These are phyloP conservation scores for Oophaga pumilio DNA, from an alignment of 2,113 vertebrate species.

Conservation along the genomic window DNA sequence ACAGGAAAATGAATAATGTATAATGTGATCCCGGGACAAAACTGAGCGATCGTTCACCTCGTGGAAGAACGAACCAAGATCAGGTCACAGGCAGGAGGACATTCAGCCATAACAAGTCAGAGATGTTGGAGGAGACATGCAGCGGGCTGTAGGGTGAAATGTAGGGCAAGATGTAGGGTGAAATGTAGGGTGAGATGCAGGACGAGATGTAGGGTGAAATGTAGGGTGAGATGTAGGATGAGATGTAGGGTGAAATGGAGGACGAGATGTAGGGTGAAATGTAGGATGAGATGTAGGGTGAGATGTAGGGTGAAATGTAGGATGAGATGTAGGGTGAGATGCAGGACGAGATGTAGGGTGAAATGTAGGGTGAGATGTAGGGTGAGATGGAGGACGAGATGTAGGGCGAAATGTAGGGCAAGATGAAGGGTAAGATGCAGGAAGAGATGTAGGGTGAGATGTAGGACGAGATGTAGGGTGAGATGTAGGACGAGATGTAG, in stretches of 20 bases:
- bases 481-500: background rate
- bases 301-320: background rate
- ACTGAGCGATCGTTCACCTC: background rate
- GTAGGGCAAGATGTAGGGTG: too few species aligned
- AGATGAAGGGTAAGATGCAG: background rate
- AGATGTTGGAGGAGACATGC: too few species aligned
- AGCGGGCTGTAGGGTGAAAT: too few species aligned
- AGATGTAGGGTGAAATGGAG: background rate
- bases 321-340: background rate
- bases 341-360: too few species aligned
- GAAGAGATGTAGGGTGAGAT: too few species aligned
- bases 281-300: background rate
- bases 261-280: background rate
- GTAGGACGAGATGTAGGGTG: background rate
- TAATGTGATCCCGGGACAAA: background rate
- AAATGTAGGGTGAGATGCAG: too few species aligned
- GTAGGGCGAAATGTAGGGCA: background rate
- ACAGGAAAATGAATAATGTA: background rate
- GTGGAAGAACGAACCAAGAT: background rate
- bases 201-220: background rate
- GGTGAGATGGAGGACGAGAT: too few species aligned
- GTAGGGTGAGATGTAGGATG: background rate
- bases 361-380: too few species aligned
- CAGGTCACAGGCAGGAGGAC: background rate
- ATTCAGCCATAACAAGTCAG: background rate